Evolutionary conservation across 2,113 vertebrate species (phyloP).

Genomic region (Erpornis zantholeuca): DNA sequence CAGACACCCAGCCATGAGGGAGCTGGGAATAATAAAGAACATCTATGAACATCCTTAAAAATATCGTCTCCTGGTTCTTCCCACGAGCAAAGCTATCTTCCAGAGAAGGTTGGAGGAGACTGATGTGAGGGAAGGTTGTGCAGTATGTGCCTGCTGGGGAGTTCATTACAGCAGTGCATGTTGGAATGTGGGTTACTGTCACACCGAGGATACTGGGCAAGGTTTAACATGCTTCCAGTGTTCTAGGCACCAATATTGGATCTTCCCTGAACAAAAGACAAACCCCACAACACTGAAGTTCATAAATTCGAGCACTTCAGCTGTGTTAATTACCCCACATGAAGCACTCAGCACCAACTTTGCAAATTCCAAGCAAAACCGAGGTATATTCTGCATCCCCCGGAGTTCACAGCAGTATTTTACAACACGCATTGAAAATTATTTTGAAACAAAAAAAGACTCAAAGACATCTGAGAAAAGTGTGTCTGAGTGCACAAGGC

Average conservation of each 20-base stretch:
- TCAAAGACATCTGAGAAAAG: neutral
- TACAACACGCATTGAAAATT: neutral
- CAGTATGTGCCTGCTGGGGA: neutral
- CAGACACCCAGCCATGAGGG: no score
- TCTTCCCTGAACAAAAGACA: neutral
- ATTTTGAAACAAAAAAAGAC: neutral
- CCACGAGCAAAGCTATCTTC: no score
- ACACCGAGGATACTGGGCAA: neutral
- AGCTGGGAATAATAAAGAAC: no score
- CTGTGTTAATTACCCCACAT: neutral
- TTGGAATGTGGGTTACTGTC: neutral
- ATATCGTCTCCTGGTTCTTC: no score
- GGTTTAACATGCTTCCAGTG: neutral
- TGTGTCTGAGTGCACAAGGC: neutral
- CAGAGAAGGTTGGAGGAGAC: no score
- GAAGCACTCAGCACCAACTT: neutral
- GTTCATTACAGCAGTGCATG: neutral
- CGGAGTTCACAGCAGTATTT: neutral
- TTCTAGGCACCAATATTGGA: neutral
- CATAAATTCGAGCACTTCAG: fast-evolving
- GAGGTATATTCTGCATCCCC: neutral
- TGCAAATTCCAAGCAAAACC: neutral
- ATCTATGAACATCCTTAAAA: no score
- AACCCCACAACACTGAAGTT: neutral
- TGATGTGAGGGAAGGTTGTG: neutral